Evolutionary conservation across 2,797 vertebrate species (phyloP).

Genomic region (Myotis planiceps): DNA sequence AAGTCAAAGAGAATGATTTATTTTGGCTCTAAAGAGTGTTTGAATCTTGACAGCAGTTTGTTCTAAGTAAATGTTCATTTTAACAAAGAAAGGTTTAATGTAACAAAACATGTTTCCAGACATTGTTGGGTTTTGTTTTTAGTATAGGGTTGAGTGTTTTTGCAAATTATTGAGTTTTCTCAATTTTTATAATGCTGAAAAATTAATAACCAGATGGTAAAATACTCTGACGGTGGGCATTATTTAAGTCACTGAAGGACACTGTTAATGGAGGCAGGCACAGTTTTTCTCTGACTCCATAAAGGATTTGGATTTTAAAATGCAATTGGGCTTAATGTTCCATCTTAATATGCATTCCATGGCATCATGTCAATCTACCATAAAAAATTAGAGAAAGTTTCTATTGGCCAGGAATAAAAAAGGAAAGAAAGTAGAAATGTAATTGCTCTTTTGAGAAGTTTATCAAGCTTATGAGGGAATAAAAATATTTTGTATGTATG

Average conservation of each 20-base stretch:
- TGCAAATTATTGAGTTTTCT: conserved; percentile 39
- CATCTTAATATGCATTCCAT: conserved; percentile 26
- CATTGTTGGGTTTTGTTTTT: background rate
- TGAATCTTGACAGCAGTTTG: background rate
- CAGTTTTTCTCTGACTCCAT: background rate
- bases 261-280: background rate
- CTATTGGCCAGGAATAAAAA: background rate
- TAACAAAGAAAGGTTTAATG: background rate
- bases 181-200: conserved; percentile 43
- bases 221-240: background rate
- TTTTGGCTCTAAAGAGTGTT: background rate
- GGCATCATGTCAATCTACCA: background rate
- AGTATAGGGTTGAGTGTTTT: background rate
- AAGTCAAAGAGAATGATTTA: background rate
- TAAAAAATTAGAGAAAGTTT: conserved; percentile 55
- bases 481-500: conserved; percentile 66
- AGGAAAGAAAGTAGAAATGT: conserved; percentile 2
- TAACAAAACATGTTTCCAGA: background rate
- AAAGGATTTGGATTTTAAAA: conserved; percentile 68
- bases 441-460: conserved; percentile 57
- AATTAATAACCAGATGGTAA: conserved; percentile 10
- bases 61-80: background rate
- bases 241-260: background rate
- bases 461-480: conserved; percentile 68
- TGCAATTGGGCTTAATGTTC: conserved; percentile 62